phyloP scores from a whole-genome alignment of 1,140 invertebrate genomes.

The Zelostemma sp. region DNA sequence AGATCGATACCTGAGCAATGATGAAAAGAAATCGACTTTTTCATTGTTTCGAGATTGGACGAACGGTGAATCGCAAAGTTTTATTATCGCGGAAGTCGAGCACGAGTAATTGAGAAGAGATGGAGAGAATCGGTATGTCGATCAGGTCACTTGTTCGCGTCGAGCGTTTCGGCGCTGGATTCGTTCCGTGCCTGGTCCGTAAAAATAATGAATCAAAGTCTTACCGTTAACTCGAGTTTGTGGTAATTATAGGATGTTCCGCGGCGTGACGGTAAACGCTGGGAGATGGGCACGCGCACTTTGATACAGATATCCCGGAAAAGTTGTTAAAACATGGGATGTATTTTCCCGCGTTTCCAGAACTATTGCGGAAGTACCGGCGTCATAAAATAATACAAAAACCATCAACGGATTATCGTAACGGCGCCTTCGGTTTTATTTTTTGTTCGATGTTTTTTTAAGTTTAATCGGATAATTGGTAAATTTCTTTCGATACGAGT shows the following conservation, averaged over 20 bases:
- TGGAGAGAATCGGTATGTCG: constrained; percentile 2
- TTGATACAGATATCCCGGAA: neutral
- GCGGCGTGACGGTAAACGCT: neutral
- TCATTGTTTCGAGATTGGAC: neutral
- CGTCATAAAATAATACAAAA: no score
- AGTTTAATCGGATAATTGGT: no score
- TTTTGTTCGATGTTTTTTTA: neutral
- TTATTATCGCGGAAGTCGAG: constrained; percentile 5
- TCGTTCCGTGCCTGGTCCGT: constrained; percentile 23
- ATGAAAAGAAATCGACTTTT: neutral
- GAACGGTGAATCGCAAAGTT: neutral
- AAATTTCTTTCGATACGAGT: no score
- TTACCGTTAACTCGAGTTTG: constrained; percentile 56
- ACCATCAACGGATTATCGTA: no score
- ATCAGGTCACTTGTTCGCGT: constrained; percentile 13
- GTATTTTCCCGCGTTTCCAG: neutral
- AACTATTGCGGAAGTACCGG: neutral
- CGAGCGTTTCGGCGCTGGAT: constrained; percentile 36
- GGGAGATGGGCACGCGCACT: neutral
- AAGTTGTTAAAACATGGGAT: neutral
- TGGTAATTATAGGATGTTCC: constrained; percentile 43
- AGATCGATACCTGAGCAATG: no score
- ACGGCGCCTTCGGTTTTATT: no score
- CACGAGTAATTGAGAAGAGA: neutral
- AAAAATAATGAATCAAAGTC: constrained; percentile 51